Percentiles rank a stretch among this genome's conserved stretches.
Evolutionary conservation across 2,113 vertebrate species (phyloP).

Genomic region (Brienomyrus brachyistius): DNA sequence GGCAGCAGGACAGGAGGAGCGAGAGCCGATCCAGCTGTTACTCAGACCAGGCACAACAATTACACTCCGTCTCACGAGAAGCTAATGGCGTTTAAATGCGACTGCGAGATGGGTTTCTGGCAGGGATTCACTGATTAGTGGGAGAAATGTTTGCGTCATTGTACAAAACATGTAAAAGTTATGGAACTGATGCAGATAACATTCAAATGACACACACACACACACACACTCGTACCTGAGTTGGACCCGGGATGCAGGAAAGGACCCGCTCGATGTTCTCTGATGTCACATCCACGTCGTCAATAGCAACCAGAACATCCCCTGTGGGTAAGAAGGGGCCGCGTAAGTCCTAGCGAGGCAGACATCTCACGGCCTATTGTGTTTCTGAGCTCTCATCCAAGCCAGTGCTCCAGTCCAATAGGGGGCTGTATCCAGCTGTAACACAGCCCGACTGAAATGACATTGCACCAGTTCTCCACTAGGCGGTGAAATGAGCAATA

Average conservation of each 20-base stretch:
- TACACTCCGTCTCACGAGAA: neutral
- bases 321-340: constrained; percentile 55
- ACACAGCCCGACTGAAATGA: neutral
- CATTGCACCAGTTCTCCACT: neutral
- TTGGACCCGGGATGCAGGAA: constrained; percentile 87
- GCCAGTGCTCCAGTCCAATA: neutral
- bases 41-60: neutral
- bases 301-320: constrained; percentile 83
- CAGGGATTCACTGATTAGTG: neutral
- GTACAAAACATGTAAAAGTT: neutral
- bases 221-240: constrained; percentile 66
- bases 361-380: neutral
- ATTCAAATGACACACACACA: neutral
- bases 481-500: neutral
- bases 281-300: constrained; percentile 86
- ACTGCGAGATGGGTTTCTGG: neutral
- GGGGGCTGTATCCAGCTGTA: neutral
- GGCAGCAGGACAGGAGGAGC: neutral
- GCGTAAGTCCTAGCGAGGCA: neutral
- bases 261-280: constrained; percentile 94
- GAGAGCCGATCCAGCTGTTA: neutral
- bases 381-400: neutral
- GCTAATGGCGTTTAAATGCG: neutral
- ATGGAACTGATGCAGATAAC: neutral
- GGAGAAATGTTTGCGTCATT: neutral